Percentiles rank a stretch among this genome's conserved stretches.
Evolutionary conservation across 1,140 invertebrate species (phyloP).

Genomic region (Amyelois transitella): DNA sequence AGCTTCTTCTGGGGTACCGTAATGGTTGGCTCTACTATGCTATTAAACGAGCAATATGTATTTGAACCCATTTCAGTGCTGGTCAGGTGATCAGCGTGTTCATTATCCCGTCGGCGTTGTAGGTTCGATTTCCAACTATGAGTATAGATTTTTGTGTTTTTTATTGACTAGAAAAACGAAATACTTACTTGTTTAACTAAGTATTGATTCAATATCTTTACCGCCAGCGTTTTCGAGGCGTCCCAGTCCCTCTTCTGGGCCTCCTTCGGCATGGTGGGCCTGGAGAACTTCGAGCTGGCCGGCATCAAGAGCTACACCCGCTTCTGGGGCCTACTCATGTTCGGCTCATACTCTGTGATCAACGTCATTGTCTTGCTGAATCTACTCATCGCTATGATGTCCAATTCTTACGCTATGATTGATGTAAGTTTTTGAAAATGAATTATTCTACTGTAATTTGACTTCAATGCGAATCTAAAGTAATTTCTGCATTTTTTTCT

Average conservation of each 20-base stretch:
- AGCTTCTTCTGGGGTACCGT: no score
- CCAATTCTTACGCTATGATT: conserved; percentile 94
- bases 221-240: conserved; percentile 85
- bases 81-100: no score
- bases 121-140: no score
- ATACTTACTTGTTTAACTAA: background rate
- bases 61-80: no score
- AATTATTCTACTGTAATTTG: background rate
- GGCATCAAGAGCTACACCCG: conserved; percentile 91
- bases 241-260: conserved; percentile 96
- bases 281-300: conserved; percentile 88
- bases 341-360: conserved; percentile 92
- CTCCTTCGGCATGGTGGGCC: conserved; percentile 92
- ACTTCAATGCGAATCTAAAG: background rate
- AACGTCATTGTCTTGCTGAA: conserved; percentile 95
- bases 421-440: conserved; percentile 83
- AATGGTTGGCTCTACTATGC: no score
- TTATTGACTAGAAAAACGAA: background rate
- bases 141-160: no score
- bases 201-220: background rate
- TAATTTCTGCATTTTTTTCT: background rate
- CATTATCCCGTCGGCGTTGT: no score
- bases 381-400: conserved; percentile 98
- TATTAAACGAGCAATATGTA: no score
- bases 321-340: conserved; percentile 91